phyloP scores from a whole-genome alignment of 2,113 vertebrate genomes.

The Scalopus aquaticus region DNA sequence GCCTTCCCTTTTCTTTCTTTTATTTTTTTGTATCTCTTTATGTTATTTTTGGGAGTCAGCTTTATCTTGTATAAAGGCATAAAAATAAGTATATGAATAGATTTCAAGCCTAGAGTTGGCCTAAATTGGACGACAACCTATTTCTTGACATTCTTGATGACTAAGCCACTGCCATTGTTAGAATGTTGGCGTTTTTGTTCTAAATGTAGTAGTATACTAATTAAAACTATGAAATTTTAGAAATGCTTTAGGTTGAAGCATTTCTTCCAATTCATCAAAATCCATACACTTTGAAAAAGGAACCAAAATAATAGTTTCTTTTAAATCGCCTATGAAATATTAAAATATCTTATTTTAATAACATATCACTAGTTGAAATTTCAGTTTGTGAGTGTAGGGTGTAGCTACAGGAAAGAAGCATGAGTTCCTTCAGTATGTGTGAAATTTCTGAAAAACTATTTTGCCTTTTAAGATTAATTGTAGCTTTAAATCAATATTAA shows the following conservation, averaged over 20 bases:
- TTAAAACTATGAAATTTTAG: constrained; percentile 55
- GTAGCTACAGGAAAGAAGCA: neutral
- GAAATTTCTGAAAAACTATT: constrained; percentile 42
- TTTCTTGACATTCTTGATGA: constrained; percentile 33
- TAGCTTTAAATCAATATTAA: constrained; percentile 49
- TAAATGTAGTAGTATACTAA: neutral
- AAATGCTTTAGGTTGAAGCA: constrained; percentile 57
- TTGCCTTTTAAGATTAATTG: constrained; percentile 37
- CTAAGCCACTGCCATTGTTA: neutral
- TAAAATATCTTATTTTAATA: constrained; percentile 30
- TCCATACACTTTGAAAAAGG: constrained; percentile 25
- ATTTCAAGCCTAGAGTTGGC: constrained; percentile 20
- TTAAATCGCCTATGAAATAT: neutral
- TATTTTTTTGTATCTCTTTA: constrained; percentile 31
- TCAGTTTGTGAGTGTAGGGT: neutral
- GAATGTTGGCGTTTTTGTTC: neutral
- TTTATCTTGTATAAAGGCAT: constrained; percentile 40
- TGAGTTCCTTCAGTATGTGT: constrained; percentile 16
- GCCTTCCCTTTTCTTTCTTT: constrained; percentile 39
- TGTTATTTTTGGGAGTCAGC: constrained; percentile 41
- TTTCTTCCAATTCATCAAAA: constrained; percentile 43
- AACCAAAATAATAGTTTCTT: constrained; percentile 37
- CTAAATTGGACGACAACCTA: constrained; percentile 39
- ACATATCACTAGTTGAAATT: constrained; percentile 6
- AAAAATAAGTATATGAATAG: constrained; percentile 34